Conservation (phyloP, 1,140 invertebrate genomes). For the Drosophila suzukii region DNA sequence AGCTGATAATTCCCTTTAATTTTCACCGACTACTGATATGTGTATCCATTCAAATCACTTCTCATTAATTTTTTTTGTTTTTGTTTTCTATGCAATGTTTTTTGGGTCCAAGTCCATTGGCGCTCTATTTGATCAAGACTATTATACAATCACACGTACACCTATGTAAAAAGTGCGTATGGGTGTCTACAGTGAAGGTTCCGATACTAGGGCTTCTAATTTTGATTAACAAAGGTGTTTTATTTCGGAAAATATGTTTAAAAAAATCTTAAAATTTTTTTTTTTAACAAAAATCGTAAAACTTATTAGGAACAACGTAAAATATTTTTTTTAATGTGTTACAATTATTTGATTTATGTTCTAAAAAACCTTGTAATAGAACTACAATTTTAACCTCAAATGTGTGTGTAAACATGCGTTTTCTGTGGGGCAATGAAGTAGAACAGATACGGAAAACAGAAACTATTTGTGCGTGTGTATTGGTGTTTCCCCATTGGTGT, state of each 20-base stretch:
- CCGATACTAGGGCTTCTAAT: background rate
- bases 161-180: constrained; percentile 10
- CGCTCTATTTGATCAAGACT: constrained; percentile 49
- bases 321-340: no score
- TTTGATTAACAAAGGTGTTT: no score
- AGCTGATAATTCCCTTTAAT: constrained; percentile 16
- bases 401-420: constrained; percentile 40
- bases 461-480: constrained; percentile 26
- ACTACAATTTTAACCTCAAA: constrained; percentile 1
- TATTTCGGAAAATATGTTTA: no score
- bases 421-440: constrained; percentile 60
- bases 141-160: constrained; percentile 45
- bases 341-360: background rate
- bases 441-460: constrained; percentile 62
- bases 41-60: constrained; percentile 4
- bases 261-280: no score
- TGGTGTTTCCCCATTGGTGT: background rate
- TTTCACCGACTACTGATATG: background rate
- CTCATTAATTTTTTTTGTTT: constrained; percentile 12
- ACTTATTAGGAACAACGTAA: no score
- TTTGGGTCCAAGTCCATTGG: constrained; percentile 38
- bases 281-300: no score
- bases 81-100: constrained; percentile 6
- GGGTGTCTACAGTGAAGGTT: constrained; percentile 1
- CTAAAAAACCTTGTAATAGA: background rate